A percentile compares a stretch with the other conserved stretches of the same genome.
phyloP scores from a whole-genome alignment of 2,113 vertebrate species.

The Monarcha castaneiventris region DNA sequence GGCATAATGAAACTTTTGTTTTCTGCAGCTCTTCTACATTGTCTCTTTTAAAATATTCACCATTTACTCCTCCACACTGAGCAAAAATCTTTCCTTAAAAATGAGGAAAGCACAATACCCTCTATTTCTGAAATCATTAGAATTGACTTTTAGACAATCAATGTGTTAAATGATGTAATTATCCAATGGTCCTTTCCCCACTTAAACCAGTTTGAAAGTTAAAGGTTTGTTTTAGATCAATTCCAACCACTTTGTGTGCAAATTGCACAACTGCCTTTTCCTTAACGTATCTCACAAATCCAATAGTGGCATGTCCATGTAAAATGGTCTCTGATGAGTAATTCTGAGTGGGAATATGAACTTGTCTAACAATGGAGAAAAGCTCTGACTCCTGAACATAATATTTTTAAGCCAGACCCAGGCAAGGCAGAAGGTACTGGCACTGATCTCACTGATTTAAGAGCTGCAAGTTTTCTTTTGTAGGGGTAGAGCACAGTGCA shows the following conservation, averaged over 20 bases:
- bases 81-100: slow-evolving; percentile 79
- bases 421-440: background rate
- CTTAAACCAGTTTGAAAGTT: slow-evolving; percentile 89
- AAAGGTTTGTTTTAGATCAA: slow-evolving; percentile 90
- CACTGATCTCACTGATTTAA: background rate
- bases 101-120: slow-evolving; percentile 78
- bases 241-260: slow-evolving; percentile 87
- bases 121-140: slow-evolving; percentile 86
- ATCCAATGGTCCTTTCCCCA: slow-evolving; percentile 79
- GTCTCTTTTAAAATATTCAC: slow-evolving; percentile 69
- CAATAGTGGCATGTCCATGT: slow-evolving; percentile 51
- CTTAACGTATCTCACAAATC: slow-evolving; percentile 86
- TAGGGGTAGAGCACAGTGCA: background rate
- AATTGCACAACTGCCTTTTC: slow-evolving; percentile 83
- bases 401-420: background rate
- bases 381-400: background rate
- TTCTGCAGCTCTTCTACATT: slow-evolving; percentile 82
- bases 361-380: background rate
- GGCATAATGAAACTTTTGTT: slow-evolving; percentile 94
- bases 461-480: background rate
- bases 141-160: slow-evolving; percentile 87
- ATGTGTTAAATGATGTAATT: slow-evolving; percentile 93
- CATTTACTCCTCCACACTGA: slow-evolving; percentile 61
- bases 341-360: slow-evolving; percentile 18
- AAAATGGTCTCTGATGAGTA: slow-evolving; percentile 43